Conservation (phyloP, 2,888 invertebrate genomes). For the Apodemia zela region DNA sequence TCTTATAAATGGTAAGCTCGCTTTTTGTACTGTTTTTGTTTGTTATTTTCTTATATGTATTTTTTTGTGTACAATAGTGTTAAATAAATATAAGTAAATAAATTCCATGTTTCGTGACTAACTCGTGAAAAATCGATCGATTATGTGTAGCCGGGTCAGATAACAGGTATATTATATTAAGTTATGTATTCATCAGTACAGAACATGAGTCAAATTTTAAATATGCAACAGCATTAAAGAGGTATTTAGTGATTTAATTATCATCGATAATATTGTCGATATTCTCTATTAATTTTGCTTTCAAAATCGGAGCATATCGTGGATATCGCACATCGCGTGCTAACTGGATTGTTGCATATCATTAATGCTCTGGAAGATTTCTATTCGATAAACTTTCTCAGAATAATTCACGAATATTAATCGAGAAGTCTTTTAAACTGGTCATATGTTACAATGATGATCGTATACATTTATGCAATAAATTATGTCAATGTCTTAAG, state of each 20-base stretch:
- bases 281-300: slow-evolving; percentile 5
- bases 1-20: too few species aligned
- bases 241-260: background rate
- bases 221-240: too few species aligned
- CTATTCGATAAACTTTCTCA: slow-evolving; percentile 32
- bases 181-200: too few species aligned
- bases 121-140: too few species aligned
- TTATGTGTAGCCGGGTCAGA: too few species aligned
- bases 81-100: too few species aligned
- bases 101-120: too few species aligned
- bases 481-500: background rate
- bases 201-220: too few species aligned
- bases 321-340: slow-evolving; percentile 28
- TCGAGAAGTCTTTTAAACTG: background rate
- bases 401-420: slow-evolving; percentile 24
- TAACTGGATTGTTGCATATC: slow-evolving; percentile 27
- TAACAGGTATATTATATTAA: too few species aligned
- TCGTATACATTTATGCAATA: background rate
- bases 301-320: slow-evolving; percentile 17
- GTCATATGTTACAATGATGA: background rate
- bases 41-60: too few species aligned
- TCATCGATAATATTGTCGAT: slow-evolving; percentile 1
- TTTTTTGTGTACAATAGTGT: too few species aligned
- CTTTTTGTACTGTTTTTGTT: too few species aligned
- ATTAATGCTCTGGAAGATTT: slow-evolving; percentile 27